These are phyloP conservation scores for Acipenser oxyrinchus DNA, from an alignment of 2,797 vertebrate species.

Conservation along the genomic window DNA sequence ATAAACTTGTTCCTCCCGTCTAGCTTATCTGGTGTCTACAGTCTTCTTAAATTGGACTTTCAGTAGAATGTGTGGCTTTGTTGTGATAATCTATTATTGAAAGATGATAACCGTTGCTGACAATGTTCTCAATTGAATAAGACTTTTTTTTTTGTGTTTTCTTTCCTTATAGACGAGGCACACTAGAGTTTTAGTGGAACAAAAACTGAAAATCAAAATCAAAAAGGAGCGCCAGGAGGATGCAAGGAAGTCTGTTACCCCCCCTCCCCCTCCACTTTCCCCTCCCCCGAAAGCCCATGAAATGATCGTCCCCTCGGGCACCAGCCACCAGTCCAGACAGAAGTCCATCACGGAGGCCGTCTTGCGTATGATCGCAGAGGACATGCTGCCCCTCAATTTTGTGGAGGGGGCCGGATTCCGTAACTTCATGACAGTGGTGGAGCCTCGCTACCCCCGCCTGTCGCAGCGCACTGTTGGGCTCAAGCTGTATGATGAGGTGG, in stretches of 20 bases:
- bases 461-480: slow-evolving; percentile 50
- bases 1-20: too few relatives aligned
- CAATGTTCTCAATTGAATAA: too few relatives aligned
- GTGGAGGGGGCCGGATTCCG: slow-evolving; percentile 61
- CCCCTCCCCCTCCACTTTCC: slow-evolving; percentile 19
- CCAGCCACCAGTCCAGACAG: slow-evolving; percentile 26
- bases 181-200: not conserved
- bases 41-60: too few relatives aligned
- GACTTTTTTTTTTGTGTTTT: not conserved
- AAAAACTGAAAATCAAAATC: slow-evolving; percentile 7
- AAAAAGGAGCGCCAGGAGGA: slow-evolving; percentile 21
- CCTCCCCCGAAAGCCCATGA: slow-evolving; percentile 6
- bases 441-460: slow-evolving; percentile 46
- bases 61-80: too few relatives aligned
- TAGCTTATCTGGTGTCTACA: too few relatives aligned
- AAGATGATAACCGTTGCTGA: too few relatives aligned
- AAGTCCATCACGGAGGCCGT: slow-evolving; percentile 48
- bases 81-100: not conserved
- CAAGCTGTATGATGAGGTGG: slow-evolving; percentile 59
- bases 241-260: slow-evolving; percentile 18
- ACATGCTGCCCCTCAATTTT: slow-evolving; percentile 67
- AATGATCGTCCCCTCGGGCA: not conserved
- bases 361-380: slow-evolving; percentile 61
- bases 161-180: not conserved
- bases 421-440: slow-evolving; percentile 50